A percentile compares a stretch with the other conserved stretches of the same genome.
phyloP scores from a whole-genome alignment of 2,888 invertebrate species.

The Parasteatoda lunata region DNA sequence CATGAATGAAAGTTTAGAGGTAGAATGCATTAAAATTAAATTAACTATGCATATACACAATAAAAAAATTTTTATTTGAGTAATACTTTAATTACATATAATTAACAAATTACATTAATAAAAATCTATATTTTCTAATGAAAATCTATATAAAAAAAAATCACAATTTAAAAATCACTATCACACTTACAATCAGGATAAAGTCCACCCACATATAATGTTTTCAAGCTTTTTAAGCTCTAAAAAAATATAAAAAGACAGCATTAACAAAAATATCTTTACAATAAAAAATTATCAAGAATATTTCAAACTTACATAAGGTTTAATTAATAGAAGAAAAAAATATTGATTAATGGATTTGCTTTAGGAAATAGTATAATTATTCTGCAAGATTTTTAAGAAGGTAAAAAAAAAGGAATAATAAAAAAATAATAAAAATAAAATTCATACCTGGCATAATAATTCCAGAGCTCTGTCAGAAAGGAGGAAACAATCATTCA shows the following conservation, averaged over 20 bases:
- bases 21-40: no score
- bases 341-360: not conserved
- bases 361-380: not conserved
- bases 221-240: conserved; percentile 59
- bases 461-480: conserved; percentile 64
- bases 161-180: not conserved
- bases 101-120: no score
- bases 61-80: no score
- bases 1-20: no score
- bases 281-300: no score
- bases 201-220: conserved; percentile 54
- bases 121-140: no score
- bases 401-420: conserved; percentile 43
- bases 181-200: conserved; percentile 60
- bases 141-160: not conserved
- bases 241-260: conserved; percentile 22
- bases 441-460: conserved; percentile 59
- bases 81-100: no score
- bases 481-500: conserved; percentile 64
- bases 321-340: no score
- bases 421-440: not conserved
- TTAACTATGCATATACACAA: no score
- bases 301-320: no score
- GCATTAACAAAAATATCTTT: not conserved
- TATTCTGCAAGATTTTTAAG: conserved; percentile 42